phyloP scores from a whole-genome alignment of 2,113 vertebrate genomes.

The Telmatochromis sp. region DNA sequence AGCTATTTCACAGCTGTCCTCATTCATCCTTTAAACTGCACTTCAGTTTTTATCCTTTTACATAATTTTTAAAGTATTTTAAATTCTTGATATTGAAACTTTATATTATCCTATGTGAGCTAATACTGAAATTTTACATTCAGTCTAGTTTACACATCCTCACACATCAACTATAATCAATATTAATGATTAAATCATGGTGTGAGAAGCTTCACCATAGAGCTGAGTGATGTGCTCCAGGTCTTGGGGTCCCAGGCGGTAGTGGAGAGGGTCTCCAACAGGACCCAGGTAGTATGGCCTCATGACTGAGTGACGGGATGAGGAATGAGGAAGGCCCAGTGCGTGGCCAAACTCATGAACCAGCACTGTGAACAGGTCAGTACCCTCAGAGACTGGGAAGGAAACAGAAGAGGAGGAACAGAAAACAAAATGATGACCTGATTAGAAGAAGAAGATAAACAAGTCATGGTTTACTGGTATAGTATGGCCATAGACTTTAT shows the following conservation, averaged over 20 bases:
- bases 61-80: too few relatives aligned
- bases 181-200: not conserved
- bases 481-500: not conserved
- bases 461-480: not conserved
- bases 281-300: constrained; percentile 75
- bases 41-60: not conserved
- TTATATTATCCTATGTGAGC: not conserved
- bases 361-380: constrained; percentile 72
- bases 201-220: constrained; percentile 46
- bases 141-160: not conserved
- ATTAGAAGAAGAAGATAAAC: not conserved
- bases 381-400: constrained; percentile 61
- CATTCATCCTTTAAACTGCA: not conserved
- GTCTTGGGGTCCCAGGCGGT: constrained; percentile 46
- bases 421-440: not conserved
- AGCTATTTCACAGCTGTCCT: not conserved
- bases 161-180: not conserved
- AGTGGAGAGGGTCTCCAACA: constrained; percentile 67
- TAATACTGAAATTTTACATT: not conserved
- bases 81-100: not conserved
- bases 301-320: constrained; percentile 71
- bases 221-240: constrained; percentile 53
- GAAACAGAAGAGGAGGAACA: not conserved
- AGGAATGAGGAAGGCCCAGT: constrained; percentile 70
- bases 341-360: constrained; percentile 76